A percentile compares a stretch with the other conserved stretches of the same genome.
These are phyloP conservation scores for Frieseomelitta varia DNA, from an alignment of 1,140 invertebrate species.

Conservation along the genomic window DNA sequence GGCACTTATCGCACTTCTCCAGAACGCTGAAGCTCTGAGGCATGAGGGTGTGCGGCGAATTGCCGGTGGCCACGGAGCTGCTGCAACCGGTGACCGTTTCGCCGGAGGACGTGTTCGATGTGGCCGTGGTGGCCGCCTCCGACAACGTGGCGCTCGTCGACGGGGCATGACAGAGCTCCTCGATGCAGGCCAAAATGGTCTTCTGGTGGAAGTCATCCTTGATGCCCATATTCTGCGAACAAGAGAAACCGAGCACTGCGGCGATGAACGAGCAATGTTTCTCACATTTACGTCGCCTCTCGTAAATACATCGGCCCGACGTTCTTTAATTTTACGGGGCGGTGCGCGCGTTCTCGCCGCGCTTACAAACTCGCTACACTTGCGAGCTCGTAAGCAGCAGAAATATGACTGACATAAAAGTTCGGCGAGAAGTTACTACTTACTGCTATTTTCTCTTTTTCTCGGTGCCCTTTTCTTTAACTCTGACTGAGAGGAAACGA, in stretches of 20 bases:
- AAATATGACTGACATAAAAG: background rate
- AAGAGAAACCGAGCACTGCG: background rate
- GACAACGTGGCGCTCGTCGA: conserved; percentile 63
- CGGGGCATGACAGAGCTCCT: conserved; percentile 85
- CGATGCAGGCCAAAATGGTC: conserved; percentile 87
- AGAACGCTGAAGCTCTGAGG: conserved; percentile 87
- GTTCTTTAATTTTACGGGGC: background rate
- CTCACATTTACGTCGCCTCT: background rate
- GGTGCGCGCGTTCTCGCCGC: background rate
- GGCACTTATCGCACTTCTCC: conserved; percentile 89
- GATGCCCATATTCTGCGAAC: conserved; percentile 88
- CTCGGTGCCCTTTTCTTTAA: background rate
- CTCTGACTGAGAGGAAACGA: background rate
- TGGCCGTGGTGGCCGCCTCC: conserved; percentile 19
- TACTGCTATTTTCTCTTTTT: background rate
- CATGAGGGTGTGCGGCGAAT: conserved; percentile 81
- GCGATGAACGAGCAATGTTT: background rate
- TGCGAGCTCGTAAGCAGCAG: conserved; percentile 13
- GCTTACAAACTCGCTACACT: conserved; percentile 5
- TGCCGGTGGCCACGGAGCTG: conserved; percentile 62
- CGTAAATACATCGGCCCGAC: background rate
- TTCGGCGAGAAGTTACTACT: background rate
- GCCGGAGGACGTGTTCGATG: conserved; percentile 34
- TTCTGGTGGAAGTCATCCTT: conserved; percentile 90
- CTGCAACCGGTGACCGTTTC: conserved; percentile 51